Base-by-base conservation (phyloP, 2,113 vertebrate species). In the western clawed frog (Xenopus tropicalis) region DNA sequence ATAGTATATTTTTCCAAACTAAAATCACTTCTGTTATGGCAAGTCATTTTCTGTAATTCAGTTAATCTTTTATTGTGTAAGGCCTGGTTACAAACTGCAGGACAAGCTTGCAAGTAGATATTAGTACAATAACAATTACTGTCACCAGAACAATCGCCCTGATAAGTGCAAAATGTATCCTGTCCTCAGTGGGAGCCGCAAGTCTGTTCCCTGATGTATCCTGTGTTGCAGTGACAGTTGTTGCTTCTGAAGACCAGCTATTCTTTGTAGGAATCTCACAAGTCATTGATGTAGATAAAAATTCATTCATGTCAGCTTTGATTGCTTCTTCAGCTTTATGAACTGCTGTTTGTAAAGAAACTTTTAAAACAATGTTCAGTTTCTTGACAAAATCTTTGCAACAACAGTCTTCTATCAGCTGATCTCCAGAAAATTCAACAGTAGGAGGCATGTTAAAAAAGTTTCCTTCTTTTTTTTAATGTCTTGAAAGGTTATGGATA, bases 21-120 rank as follows among this genome's bases (percentile, higher is more conserved):
- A 37, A 37, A 37, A 37, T 37, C 6, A 37, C 10, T 37, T 37
- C 29, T 37, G 25, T 29, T 37, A 37, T 37, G 10, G 29, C 29
- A 37, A 37, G 29, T 9, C 3, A 3, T 29, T 29, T 29, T 29
- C 25, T 29, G 3, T 29, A 46, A 46, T 46, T 46, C 11, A 14
- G 11, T 17, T 48, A 71, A 17, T 71, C 37, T 23, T 43, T 48
- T 3, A 71, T 51, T 46, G 58, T 71, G 59, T 62, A 71, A 16
- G 70, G 46, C 20, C 59, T 71, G 24, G 70, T 71, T 12, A 71
- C 21, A 63, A 71, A 71, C 70, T 71, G 70, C 44, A 71, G 46
- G 19, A 71, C 70, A 17, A 71, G 70, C 52, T 46, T 71, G 16
- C 70, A 71, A 46, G 70, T 71, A 20, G 70, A 29, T 23, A 71